phyloP scores from a whole-genome alignment of 1,140 invertebrate genomes.

The Drosophila bocqueti region DNA sequence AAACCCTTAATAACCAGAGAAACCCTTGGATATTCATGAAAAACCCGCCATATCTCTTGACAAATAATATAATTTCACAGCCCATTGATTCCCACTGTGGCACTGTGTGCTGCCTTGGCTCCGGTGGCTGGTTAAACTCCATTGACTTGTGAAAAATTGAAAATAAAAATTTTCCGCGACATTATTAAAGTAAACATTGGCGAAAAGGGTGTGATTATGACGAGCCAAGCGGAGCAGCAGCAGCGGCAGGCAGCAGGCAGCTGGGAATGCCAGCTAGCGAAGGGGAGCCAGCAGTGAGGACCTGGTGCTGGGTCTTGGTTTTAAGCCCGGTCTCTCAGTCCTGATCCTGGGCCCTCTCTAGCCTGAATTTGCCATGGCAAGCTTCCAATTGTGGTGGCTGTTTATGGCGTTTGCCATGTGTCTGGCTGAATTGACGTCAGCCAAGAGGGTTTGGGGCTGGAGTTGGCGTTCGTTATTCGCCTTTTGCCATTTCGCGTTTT shows the following conservation, averaged over 20 bases:
- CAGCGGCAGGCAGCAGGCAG: conserved; percentile 16
- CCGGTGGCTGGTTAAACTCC: conserved; percentile 73
- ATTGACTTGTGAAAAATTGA: conserved; percentile 81
- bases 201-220: conserved; percentile 82
- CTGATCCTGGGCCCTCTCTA: conserved; percentile 2
- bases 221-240: conserved; percentile 54
- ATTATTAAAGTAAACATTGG: conserved; percentile 83
- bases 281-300: neutral
- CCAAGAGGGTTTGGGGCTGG: conserved; percentile 2
- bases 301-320: neutral
- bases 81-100: conserved; percentile 37
- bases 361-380: conserved; percentile 65
- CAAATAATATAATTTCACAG: conserved; percentile 35
- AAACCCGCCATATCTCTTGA: neutral
- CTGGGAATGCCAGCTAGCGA: conserved; percentile 19
- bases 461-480: conserved; percentile 31
- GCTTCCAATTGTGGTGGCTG: conserved; percentile 80
- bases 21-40: conserved; percentile 18
- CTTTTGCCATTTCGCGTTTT: conserved; percentile 72
- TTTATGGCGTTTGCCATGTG: conserved; percentile 81
- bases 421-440: conserved; percentile 76
- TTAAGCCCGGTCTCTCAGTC: neutral
- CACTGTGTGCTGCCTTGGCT: conserved; percentile 5
- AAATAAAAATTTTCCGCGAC: conserved; percentile 82
- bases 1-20: neutral